phyloP scores from a whole-genome alignment of 1,140 invertebrate genomes.

The Penaeus japonicus region DNA sequence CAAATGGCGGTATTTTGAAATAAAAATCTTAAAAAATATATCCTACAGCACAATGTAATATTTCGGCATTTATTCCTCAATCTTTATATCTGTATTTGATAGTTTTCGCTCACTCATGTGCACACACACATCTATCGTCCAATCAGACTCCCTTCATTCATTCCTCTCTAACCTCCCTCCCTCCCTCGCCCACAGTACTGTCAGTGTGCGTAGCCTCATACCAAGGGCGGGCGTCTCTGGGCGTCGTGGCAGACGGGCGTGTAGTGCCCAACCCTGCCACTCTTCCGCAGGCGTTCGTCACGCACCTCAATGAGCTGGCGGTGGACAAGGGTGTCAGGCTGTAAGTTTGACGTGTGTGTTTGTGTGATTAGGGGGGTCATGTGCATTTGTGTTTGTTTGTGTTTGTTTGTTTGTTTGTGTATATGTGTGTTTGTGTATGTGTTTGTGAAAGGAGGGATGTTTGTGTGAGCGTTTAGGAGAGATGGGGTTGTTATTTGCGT shows the following conservation, averaged over 20 bases:
- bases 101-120: not conserved
- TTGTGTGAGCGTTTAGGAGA: no score
- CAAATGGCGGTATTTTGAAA: not conserved
- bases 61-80: no score
- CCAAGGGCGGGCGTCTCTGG: slow-evolving; percentile 23
- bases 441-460: no score
- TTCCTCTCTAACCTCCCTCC: not conserved
- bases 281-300: slow-evolving; percentile 51
- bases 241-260: slow-evolving; percentile 29
- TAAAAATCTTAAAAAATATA: not conserved
- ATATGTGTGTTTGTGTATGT: no score
- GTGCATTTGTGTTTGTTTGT: not conserved
- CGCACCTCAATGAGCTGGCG: slow-evolving; percentile 56
- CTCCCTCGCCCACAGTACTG: slow-evolving; percentile 24
- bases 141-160: no score
- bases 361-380: not conserved
- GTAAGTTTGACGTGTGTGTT: slow-evolving; percentile 21
- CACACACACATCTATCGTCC: not conserved
- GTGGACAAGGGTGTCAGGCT: slow-evolving; percentile 52
- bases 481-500: no score
- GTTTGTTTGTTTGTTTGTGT: not conserved
- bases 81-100: not conserved
- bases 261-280: slow-evolving; percentile 40
- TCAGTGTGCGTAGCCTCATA: slow-evolving; percentile 55
- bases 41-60: not conserved